These are phyloP conservation scores for Dinomys branickii DNA, from an alignment of 2,113 vertebrate genomes.

Conservation along the genomic window DNA sequence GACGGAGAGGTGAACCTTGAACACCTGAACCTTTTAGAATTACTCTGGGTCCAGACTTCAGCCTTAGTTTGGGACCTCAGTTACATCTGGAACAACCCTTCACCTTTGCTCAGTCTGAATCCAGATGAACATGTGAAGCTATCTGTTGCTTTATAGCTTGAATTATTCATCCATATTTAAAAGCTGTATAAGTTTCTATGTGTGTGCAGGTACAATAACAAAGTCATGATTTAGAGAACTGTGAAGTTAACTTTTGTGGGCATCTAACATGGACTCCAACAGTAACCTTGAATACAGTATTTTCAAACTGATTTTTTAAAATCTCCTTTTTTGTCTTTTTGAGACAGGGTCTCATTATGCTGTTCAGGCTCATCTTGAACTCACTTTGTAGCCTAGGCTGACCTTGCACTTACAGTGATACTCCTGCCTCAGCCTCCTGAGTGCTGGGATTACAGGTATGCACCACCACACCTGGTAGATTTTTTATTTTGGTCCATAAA, in stretches of 20 bases:
- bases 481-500: not conserved
- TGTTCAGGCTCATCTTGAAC: no score
- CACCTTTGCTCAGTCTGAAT: not conserved
- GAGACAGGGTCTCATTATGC: no score
- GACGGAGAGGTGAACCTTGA: accelerated
- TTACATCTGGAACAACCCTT: not conserved
- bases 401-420: no score
- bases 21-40: not conserved
- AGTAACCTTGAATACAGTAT: not conserved
- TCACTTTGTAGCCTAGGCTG: no score
- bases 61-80: not conserved
- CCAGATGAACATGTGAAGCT: not conserved
- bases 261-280: not conserved
- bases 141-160: not conserved
- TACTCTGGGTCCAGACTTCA: not conserved
- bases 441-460: no score
- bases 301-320: not conserved
- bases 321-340: no score
- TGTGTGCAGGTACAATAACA: not conserved
- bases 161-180: not conserved
- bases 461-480: no score
- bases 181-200: not conserved
- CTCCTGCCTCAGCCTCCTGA: no score
- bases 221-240: not conserved
- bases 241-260: not conserved